These are phyloP conservation scores for Hydractinia echinata DNA, from an alignment of 30 jellyfish, hydroid and myxozoan species.

Conservation along the genomic window DNA sequence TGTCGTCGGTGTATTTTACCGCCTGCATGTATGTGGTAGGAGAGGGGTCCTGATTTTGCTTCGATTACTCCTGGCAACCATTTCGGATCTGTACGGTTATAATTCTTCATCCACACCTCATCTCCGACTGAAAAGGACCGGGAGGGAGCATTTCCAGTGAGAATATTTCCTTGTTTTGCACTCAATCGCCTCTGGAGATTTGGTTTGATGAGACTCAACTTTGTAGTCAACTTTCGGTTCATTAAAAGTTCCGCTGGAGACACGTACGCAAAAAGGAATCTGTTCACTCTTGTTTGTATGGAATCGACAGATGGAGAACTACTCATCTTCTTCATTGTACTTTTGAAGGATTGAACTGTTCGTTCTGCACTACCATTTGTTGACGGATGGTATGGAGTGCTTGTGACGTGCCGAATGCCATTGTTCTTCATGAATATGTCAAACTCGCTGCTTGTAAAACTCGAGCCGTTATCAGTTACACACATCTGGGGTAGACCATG, in stretches of 20 bases:
- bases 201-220: neutral
- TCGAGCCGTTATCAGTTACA: conserved; percentile 6
- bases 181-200: neutral
- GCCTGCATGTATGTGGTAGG: neutral
- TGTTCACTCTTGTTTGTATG: neutral
- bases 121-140: neutral
- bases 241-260: neutral
- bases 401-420: conserved; percentile 16
- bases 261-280: neutral
- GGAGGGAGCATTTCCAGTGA: neutral
- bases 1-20: neutral
- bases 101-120: neutral
- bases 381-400: conserved; percentile 5
- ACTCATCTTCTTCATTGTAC: conserved; percentile 25
- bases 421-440: conserved; percentile 3
- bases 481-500: conserved; percentile 12
- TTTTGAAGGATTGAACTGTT: conserved; percentile 22
- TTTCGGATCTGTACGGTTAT: neutral
- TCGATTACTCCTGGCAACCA: neutral
- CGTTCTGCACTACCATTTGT: conserved; percentile 22
- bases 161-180: neutral
- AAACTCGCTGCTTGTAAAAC: conserved; percentile 13
- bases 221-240: neutral
- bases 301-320: neutral
- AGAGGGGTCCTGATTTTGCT: neutral